Percentiles rank a stretch among this genome's conserved stretches.
phyloP scores from a whole-genome alignment of 2,113 vertebrate genomes.

The Xiphorhynchus elegans region DNA sequence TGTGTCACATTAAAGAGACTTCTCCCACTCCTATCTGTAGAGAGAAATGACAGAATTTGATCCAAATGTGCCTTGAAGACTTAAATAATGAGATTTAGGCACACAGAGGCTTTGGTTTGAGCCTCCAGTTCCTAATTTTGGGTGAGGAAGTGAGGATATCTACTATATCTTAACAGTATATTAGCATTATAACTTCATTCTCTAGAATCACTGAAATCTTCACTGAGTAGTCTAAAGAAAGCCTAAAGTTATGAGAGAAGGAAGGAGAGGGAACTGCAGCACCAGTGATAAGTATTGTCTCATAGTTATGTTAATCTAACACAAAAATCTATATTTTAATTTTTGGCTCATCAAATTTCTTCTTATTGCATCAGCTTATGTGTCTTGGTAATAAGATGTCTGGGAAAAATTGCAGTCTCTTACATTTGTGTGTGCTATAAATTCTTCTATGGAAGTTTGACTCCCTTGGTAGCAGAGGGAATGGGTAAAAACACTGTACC shows the following conservation, averaged over 20 bases:
- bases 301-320: not conserved
- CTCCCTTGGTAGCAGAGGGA: not conserved
- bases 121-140: not conserved
- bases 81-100: not conserved
- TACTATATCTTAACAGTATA: not conserved
- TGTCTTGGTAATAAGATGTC: not conserved
- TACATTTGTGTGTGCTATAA: not conserved
- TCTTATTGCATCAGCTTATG: not conserved
- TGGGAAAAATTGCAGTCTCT: not conserved
- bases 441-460: not conserved
- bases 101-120: not conserved
- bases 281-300: not conserved
- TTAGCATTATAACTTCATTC: not conserved
- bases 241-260: not conserved
- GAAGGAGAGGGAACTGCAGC: not conserved
- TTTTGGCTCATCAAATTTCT: constrained; percentile 16
- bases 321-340: not conserved
- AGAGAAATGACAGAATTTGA: constrained; percentile 2
- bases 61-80: not conserved
- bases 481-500: not conserved
- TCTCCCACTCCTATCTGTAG: constrained; percentile 33
- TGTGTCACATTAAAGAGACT: not conserved
- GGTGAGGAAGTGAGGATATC: not conserved
- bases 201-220: not conserved
- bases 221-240: not conserved